phyloP scores from a whole-genome alignment of 2,888 invertebrate genomes.

The Scaeva pyrastri region DNA sequence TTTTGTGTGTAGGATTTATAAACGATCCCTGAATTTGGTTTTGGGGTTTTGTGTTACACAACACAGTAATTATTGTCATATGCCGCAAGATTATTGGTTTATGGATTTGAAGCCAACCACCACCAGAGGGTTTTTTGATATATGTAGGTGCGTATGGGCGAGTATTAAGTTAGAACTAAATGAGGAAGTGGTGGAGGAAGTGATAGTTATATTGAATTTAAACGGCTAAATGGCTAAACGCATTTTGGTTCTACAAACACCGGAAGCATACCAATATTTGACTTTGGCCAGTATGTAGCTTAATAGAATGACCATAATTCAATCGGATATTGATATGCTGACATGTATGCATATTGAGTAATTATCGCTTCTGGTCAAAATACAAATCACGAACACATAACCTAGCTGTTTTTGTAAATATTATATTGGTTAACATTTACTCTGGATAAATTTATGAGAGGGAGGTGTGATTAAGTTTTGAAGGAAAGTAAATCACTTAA shows the following conservation, averaged over 20 bases:
- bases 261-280: constrained; percentile 43
- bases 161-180: neutral
- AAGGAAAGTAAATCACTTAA: neutral
- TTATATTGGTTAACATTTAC: constrained; percentile 33
- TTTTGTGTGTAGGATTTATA: constrained; percentile 18
- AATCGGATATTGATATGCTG: constrained; percentile 47
- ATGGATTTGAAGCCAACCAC: constrained; percentile 1
- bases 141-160: too few relatives aligned
- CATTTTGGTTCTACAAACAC: constrained; percentile 15
- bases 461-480: neutral
- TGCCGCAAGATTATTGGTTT: constrained; percentile 56
- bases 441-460: neutral
- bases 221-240: constrained; percentile 1
- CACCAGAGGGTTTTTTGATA: constrained; percentile 6
- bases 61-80: constrained; percentile 58
- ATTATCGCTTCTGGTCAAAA: constrained; percentile 48
- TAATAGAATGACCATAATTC: constrained; percentile 59
- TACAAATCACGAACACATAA: neutral
- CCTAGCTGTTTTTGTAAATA: neutral
- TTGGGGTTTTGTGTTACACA: constrained; percentile 58
- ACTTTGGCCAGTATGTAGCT: constrained; percentile 24
- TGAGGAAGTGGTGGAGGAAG: neutral
- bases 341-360: constrained; percentile 29
- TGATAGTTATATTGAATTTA: neutral
- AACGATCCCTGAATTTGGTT: constrained; percentile 49